Base-by-base conservation (phyloP, 2,888 invertebrate genomes). In the Chloroclystis v-ata region DNA sequence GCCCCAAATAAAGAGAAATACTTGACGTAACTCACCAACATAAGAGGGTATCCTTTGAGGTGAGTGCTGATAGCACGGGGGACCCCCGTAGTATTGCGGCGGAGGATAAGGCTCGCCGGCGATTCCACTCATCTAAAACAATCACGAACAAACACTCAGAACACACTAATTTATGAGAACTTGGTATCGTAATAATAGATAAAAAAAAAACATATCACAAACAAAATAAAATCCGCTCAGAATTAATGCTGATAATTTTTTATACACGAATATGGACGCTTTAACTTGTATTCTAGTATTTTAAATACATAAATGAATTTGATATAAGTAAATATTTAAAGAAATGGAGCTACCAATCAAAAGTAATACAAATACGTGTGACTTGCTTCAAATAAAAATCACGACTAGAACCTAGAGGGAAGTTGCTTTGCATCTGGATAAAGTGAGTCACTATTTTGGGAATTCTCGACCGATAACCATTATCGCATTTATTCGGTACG, bases 41-140 rank as follows among this genome's bases (percentile, higher is more conserved):
- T 89, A 92, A 35, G 35, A 33, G 45, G 91, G 90, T 78, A 92
- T 86, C 73, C 91, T 89, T 72, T 92, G 88, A 61, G 92, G 86
- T 56, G 94, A 85, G 73, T 83, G 87, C 67, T 83, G 88, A 70
- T 85, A 89, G 69, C 82, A 87, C 56, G 82, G 88, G 52, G 88
- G 78, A 43, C 78, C 71, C 58, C 87, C 78, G 69, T 87, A 89
- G 61, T 84, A 88, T 67, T 89, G 90, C 59, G 89, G 82, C 51
- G 79, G 82, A 28, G 85, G 82, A 57, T 86, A 87, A 26, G 85
- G 81, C 50, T 86, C 87, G 54, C 74, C 69, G 41, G 76, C 78
- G 13, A 86, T 82, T 41, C 85, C 82, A 52, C 86, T 84, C 80
- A 87, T 84, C 87, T 87, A 72, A 47, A 42, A 28, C 30, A 4